Percentiles rank a stretch among this genome's conserved stretches.
Evolutionary conservation across 2,797 vertebrate genomes (phyloP).

Genomic region (Chiloscyllium punctatum): DNA sequence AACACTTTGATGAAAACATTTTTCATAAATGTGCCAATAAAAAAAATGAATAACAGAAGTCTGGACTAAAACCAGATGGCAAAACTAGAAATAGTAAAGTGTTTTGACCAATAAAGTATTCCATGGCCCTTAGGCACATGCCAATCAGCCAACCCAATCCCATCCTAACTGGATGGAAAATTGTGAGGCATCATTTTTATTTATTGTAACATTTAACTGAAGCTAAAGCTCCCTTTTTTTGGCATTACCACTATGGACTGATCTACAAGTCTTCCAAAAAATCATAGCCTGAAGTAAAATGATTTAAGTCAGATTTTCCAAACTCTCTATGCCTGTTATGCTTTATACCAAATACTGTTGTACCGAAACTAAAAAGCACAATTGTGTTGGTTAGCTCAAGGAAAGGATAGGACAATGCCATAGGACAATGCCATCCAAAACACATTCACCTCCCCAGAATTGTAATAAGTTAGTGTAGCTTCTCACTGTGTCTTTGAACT

Average conservation of each 20-base stretch:
- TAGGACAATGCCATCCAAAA: background rate
- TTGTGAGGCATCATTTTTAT: background rate
- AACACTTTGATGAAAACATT: background rate
- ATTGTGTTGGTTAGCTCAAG: background rate
- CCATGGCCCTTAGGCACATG: too few species aligned
- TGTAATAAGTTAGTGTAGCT: background rate
- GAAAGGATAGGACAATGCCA: background rate
- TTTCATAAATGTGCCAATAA: background rate
- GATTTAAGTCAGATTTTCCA: background rate
- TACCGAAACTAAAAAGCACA: background rate
- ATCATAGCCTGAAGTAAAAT: background rate
- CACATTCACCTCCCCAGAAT: too few species aligned
- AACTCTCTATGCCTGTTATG: background rate
- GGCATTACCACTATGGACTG: background rate
- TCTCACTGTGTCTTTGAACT: background rate
- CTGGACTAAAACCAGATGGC: constrained; percentile 7
- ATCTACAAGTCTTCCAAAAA: background rate
- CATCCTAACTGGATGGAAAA: background rate
- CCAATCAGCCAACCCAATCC: background rate
- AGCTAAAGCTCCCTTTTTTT: background rate
- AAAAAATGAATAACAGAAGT: constrained; percentile 26
- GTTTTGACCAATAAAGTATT: background rate
- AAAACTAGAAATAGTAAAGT: constrained; percentile 16
- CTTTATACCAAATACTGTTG: background rate
- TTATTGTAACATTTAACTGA: constrained; percentile 15